Conservation (phyloP, 1,140 invertebrate species). For the Zaprionus ghesquierei region DNA sequence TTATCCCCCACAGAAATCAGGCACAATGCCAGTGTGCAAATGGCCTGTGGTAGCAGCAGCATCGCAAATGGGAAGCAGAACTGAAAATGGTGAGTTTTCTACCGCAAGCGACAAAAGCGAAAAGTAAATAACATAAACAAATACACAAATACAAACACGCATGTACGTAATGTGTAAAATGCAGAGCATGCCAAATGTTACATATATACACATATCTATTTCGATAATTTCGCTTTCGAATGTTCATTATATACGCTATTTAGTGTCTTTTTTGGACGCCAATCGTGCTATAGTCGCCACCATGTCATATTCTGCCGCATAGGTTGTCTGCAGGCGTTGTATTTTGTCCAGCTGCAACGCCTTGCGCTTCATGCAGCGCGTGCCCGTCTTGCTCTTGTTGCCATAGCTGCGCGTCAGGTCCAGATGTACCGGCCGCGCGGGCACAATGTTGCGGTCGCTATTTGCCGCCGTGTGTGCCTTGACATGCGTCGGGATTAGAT, state of each 20-base stretch:
- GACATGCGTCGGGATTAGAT: slow-evolving; percentile 4
- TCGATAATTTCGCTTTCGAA: background rate
- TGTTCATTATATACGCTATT: background rate
- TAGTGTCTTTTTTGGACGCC: background rate
- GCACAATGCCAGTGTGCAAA: slow-evolving; percentile 38
- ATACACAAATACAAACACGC: background rate
- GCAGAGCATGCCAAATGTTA: background rate
- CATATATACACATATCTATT: background rate
- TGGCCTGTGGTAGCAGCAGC: slow-evolving; percentile 24
- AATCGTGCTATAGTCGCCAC: background rate
- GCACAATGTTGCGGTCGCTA: background rate
- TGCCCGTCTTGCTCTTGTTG: slow-evolving; percentile 16
- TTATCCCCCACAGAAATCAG: slow-evolving; percentile 19
- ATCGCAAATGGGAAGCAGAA: slow-evolving; percentile 62
- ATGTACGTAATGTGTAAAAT: background rate
- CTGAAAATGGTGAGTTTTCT: slow-evolving; percentile 72
- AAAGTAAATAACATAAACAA: slow-evolving; percentile 1
- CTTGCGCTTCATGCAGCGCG: background rate
- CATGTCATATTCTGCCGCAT: slow-evolving; percentile 7
- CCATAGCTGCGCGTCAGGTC: slow-evolving; percentile 32
- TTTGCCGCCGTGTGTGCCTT: background rate
- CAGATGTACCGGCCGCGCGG: background rate
- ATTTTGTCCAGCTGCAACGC: background rate
- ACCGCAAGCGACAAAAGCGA: background rate
- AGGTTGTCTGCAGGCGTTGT: slow-evolving; percentile 18